Evolutionary conservation across 2,113 vertebrate species (phyloP).

Genomic region (Xenus cinereus): DNA sequence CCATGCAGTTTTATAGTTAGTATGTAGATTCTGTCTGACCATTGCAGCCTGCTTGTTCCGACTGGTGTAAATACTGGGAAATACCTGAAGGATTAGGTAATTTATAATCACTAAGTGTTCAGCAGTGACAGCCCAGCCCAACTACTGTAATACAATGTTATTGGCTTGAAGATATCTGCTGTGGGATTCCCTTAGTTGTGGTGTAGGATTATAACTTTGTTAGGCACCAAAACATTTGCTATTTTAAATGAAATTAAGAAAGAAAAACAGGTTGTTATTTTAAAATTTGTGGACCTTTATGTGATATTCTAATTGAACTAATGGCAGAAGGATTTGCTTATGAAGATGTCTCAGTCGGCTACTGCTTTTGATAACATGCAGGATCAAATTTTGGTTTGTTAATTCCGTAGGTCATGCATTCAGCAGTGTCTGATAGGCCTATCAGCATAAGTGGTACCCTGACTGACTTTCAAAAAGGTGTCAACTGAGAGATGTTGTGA

Average conservation of each 20-base stretch:
- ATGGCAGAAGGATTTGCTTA: neutral
- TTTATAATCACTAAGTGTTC: neutral
- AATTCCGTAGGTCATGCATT: neutral
- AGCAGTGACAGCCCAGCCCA: neutral
- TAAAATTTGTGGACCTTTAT: neutral
- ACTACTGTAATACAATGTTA: neutral
- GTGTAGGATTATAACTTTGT: neutral
- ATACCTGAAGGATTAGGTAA: neutral
- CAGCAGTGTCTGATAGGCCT: neutral
- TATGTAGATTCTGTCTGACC: neutral
- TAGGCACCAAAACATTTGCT: neutral
- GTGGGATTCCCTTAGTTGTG: neutral
- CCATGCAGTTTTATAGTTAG: neutral
- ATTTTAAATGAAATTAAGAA: neutral
- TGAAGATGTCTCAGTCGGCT: neutral
- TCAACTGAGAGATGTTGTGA: neutral
- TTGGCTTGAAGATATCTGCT: neutral
- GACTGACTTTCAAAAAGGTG: neutral
- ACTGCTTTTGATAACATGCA: neutral
- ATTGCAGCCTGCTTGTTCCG: neutral
- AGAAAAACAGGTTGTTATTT: neutral
- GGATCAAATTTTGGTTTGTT: neutral
- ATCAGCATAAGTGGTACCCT: neutral
- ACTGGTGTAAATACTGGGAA: neutral
- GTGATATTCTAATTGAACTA: neutral